Conservation (phyloP, 2,113 vertebrate genomes). For the Mesoclemmys tuberculata region DNA sequence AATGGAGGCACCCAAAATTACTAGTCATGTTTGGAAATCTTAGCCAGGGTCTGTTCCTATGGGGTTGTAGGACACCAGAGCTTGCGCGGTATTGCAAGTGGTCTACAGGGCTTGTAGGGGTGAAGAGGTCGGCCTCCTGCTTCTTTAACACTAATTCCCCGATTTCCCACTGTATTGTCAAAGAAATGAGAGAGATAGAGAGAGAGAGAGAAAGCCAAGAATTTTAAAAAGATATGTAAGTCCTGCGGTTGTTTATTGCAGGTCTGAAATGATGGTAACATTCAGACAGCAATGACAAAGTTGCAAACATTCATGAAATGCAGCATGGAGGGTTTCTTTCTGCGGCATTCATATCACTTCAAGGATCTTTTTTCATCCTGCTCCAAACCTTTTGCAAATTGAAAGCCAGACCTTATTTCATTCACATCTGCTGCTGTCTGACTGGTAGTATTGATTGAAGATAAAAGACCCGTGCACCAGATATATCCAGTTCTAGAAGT, state of each 20-base stretch:
- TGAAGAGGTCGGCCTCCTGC: accelerated
- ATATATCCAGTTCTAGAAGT: neutral
- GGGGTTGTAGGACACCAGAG: neutral
- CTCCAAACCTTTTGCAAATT: neutral
- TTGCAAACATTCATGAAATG: neutral
- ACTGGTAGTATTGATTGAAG: neutral
- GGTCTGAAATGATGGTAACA: neutral
- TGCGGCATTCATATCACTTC: neutral
- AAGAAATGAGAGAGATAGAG: neutral
- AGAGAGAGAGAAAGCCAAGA: neutral
- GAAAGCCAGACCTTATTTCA: neutral
- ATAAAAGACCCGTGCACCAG: neutral
- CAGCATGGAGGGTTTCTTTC: neutral
- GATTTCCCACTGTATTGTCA: neutral
- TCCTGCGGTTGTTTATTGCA: neutral
- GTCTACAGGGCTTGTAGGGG: neutral
- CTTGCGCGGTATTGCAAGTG: neutral
- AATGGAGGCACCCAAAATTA: neutral
- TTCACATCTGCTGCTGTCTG: neutral
- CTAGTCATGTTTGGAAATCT: neutral
- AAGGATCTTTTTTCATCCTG: neutral
- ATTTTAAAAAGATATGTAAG: neutral
- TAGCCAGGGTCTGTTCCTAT: neutral
- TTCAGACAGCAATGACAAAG: neutral
- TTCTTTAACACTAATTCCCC: neutral